Percentiles rank a stretch among this genome's conserved stretches.
phyloP scores from a whole-genome alignment of 2,888 invertebrate genomes.

The Xestia sexstrigata region DNA sequence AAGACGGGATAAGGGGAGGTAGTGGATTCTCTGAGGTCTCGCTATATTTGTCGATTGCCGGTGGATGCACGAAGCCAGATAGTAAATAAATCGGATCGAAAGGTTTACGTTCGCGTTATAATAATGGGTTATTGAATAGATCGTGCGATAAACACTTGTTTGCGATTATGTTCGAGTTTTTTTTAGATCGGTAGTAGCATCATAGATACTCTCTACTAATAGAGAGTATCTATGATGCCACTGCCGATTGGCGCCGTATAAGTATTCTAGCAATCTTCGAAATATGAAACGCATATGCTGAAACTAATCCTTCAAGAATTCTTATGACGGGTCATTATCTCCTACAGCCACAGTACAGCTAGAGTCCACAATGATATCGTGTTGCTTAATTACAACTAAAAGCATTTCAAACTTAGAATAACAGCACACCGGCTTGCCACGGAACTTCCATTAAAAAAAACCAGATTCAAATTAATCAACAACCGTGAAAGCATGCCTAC shows the following conservation, averaged over 20 bases:
- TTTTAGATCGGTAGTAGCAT: slow-evolving; percentile 6
- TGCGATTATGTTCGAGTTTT: slow-evolving; percentile 40
- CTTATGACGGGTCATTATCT: neutral
- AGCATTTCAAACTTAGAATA: slow-evolving; percentile 19
- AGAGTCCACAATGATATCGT: neutral
- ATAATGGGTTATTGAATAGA: slow-evolving; percentile 76
- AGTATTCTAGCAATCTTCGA: neutral
- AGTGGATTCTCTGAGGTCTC: slow-evolving; percentile 58
- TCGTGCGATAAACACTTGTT: slow-evolving; percentile 65
- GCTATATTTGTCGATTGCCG: slow-evolving; percentile 61
- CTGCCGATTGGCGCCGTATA: neutral
- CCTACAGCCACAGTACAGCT: neutral
- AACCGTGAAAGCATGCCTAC: slow-evolving; percentile 57
- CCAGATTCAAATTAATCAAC: slow-evolving; percentile 45
- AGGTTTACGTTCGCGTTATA: slow-evolving; percentile 73
- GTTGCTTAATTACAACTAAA: slow-evolving; percentile 30
- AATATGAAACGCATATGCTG: neutral
- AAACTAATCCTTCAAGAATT: neutral
- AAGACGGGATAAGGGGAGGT: slow-evolving; percentile 46
- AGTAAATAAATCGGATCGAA: slow-evolving; percentile 77
- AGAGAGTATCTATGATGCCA: neutral
- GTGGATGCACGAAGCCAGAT: slow-evolving; percentile 83
- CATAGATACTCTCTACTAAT: neutral
- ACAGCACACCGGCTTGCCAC: slow-evolving; percentile 12
- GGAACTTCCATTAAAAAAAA: slow-evolving; percentile 29